phyloP scores from a whole-genome alignment of 2,797 vertebrate genomes.

The Peromyscus melanophrys region DNA sequence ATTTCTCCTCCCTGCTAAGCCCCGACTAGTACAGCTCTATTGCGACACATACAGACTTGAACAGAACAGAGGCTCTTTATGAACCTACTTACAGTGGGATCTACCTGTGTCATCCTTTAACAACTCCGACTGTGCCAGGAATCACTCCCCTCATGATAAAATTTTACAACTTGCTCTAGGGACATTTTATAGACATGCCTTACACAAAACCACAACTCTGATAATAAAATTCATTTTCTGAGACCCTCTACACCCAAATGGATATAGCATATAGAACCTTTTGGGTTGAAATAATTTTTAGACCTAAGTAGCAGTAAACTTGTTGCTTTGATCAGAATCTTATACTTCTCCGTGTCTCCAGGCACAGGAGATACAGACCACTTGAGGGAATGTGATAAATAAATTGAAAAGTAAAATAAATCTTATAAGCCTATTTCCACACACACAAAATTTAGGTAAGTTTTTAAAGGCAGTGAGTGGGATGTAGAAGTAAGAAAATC shows the following conservation, averaged over 20 bases:
- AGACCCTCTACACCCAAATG: not conserved
- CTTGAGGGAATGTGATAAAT: constrained; percentile 14
- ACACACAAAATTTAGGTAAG: constrained; percentile 22
- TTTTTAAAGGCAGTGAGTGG: constrained; percentile 32
- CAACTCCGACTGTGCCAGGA: not conserved
- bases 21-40: not conserved
- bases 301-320: constrained; percentile 51
- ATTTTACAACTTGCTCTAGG: constrained; percentile 9
- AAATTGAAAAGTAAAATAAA: constrained; percentile 74
- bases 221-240: not conserved
- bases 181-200: not conserved
- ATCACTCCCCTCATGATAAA: not conserved
- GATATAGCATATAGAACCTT: not conserved
- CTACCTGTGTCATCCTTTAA: not conserved
- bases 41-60: not conserved
- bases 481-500: constrained; percentile 1
- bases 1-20: not conserved
- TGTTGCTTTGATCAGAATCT: constrained; percentile 26
- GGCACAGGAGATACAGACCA: not conserved
- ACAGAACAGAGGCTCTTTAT: not conserved
- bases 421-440: constrained; percentile 45
- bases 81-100: not conserved
- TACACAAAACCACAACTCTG: constrained; percentile 21
- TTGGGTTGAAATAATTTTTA: constrained; percentile 49
- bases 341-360: not conserved